These are phyloP conservation scores for Panurus biarmicus DNA, from an alignment of 2,113 vertebrate genomes.

Conservation along the genomic window DNA sequence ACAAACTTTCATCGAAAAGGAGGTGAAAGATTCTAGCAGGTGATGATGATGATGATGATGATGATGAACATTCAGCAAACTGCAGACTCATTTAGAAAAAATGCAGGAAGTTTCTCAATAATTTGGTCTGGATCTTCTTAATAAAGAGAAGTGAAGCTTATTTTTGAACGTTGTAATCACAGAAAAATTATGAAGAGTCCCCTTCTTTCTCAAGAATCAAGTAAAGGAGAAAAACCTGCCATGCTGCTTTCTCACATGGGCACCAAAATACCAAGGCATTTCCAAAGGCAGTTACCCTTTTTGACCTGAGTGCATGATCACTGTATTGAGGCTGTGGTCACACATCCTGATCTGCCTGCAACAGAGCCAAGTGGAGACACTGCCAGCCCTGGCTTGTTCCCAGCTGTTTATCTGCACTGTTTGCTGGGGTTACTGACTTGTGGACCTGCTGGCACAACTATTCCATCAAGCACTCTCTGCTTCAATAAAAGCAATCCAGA, in stretches of 20 bases:
- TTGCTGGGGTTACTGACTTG: not conserved
- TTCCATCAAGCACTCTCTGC: not conserved
- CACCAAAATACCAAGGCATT: not conserved
- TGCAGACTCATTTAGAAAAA: not conserved
- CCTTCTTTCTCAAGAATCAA: not conserved
- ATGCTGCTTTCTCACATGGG: not conserved
- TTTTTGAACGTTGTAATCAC: not conserved
- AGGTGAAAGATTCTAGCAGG: not conserved
- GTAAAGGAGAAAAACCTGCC: not conserved
- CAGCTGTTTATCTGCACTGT: not conserved
- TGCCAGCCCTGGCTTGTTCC: not conserved
- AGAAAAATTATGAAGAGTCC: not conserved
- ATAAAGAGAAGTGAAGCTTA: not conserved
- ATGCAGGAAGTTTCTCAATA: not conserved
- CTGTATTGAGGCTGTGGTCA: not conserved
- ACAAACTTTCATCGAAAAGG: not conserved
- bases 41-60: not conserved
- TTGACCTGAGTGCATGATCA: not conserved
- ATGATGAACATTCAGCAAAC: not conserved
- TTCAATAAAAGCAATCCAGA: not conserved
- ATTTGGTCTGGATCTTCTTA: not conserved
- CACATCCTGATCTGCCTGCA: not conserved
- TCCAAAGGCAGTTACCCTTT: not conserved
- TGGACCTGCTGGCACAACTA: not conserved
- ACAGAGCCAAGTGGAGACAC: not conserved